These are phyloP conservation scores for Amiota communis DNA, from an alignment of 2,888 invertebrate species.

Conservation along the genomic window DNA sequence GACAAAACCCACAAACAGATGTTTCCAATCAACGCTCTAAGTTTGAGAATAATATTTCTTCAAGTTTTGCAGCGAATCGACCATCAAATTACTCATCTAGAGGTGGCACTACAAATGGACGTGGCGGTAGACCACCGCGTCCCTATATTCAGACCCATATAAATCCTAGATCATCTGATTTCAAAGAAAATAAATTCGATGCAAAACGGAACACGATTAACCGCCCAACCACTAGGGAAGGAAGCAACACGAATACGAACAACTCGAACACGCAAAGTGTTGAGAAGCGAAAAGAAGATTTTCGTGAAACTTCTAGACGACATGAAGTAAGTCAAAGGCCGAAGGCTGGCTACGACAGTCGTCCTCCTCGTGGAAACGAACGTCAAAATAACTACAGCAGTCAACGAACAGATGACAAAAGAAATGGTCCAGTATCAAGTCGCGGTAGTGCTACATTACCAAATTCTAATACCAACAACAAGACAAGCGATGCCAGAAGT, in stretches of 20 bases:
- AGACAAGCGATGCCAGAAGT: conserved; percentile 42
- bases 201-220: conserved; percentile 41
- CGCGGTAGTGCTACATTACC: background rate
- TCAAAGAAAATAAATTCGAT: conserved; percentile 16
- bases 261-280: background rate
- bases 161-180: background rate
- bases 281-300: conserved; percentile 49
- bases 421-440: background rate
- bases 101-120: conserved; percentile 37
- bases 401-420: background rate
- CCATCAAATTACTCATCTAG: conserved; percentile 24
- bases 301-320: background rate
- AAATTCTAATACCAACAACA: conserved; percentile 25
- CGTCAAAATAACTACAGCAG: conserved; percentile 12
- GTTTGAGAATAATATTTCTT: conserved; percentile 73
- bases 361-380: conserved; percentile 18
- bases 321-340: background rate
- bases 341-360: background rate
- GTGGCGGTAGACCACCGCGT: conserved; percentile 11
- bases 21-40: conserved; percentile 52
- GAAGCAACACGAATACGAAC: background rate
- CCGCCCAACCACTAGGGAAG: conserved; percentile 32
- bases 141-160: background rate
- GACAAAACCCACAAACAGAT: background rate
- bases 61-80: conserved; percentile 70